These are phyloP conservation scores for Triplophysa tibetana DNA, from an alignment of 2,113 vertebrate genomes.

Conservation along the genomic window DNA sequence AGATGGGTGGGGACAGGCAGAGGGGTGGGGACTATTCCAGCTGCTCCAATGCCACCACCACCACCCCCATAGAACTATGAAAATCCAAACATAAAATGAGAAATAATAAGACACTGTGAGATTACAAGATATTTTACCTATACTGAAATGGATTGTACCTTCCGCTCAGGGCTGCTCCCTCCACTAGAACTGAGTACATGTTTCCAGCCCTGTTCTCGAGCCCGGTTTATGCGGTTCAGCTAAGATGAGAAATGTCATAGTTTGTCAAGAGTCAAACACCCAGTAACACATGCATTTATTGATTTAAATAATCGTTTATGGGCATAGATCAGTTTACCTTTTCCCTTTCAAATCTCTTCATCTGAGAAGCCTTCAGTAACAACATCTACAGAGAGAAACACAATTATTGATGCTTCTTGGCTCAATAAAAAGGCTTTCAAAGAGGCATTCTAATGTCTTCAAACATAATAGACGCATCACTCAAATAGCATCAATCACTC, in stretches of 20 bases:
- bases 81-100: background rate
- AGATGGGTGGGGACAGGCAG: slow-evolving; percentile 24
- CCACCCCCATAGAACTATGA: slow-evolving; percentile 66
- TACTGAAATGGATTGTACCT: slow-evolving; percentile 57
- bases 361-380: slow-evolving; percentile 85
- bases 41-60: slow-evolving; percentile 49
- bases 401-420: background rate
- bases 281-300: background rate
- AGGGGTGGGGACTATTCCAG: slow-evolving; percentile 18
- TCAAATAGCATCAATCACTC: background rate
- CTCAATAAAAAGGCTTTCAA: slow-evolving; percentile 14
- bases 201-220: slow-evolving; percentile 95
- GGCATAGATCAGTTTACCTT: slow-evolving; percentile 74
- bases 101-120: background rate
- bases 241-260: slow-evolving; percentile 58
- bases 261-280: background rate
- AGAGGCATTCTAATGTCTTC: slow-evolving; percentile 9
- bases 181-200: slow-evolving; percentile 87
- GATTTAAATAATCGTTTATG: background rate
- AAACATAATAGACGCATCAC: background rate
- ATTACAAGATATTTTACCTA: background rate
- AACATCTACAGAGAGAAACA: slow-evolving; percentile 75
- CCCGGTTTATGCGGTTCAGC: slow-evolving; percentile 93
- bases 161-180: slow-evolving; percentile 78
- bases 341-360: slow-evolving; percentile 88